Conservation (phyloP, 2,113 vertebrate genomes). For the Conger conger region DNA sequence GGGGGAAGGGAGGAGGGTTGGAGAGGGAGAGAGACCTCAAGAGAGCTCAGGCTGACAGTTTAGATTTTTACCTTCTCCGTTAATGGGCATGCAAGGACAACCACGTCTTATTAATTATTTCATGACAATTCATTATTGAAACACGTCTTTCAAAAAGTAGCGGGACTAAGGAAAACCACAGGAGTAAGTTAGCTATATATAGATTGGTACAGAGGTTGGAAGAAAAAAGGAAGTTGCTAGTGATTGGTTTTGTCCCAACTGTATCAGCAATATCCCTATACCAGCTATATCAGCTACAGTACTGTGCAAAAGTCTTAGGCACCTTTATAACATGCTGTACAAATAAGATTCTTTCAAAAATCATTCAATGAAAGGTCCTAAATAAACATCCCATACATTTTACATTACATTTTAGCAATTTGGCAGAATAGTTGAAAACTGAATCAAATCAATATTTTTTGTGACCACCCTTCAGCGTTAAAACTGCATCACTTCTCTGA, state of each 20-base stretch:
- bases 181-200: slow-evolving; percentile 24
- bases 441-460: no score
- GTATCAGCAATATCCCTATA: no score
- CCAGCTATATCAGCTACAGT: no score
- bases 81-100: slow-evolving; percentile 31
- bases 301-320: no score
- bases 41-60: not conserved
- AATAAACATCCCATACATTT: no score
- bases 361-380: no score
- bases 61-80: slow-evolving; percentile 7
- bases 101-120: slow-evolving; percentile 35
- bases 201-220: slow-evolving; percentile 27
- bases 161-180: slow-evolving; percentile 25
- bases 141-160: slow-evolving; percentile 25
- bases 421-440: no score
- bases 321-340: no score
- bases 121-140: slow-evolving; percentile 34
- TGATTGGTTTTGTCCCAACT: slow-evolving; percentile 14
- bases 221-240: not conserved
- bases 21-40: not conserved
- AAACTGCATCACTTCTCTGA: no score
- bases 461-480: no score
- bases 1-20: not conserved
- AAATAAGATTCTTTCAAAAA: no score
- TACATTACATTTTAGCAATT: no score